Conservation (phyloP, 2,888 invertebrate species). For the Eupeodes luniger region DNA sequence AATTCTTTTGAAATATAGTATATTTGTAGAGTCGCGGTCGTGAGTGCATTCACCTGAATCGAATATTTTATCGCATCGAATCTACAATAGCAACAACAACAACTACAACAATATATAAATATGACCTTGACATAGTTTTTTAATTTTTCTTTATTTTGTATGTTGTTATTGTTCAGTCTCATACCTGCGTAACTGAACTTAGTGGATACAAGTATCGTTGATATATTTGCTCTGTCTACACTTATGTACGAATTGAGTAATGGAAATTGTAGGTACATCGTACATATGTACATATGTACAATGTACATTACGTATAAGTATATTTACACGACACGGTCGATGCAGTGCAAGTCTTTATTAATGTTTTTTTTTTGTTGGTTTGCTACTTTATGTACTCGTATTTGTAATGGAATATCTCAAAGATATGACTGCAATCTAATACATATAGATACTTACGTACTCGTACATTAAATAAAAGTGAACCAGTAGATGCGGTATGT, state of each 20-base stretch:
- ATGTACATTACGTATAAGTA: no score
- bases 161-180: neutral
- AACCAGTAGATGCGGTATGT: neutral
- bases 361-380: neutral
- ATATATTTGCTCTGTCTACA: conserved; percentile 20
- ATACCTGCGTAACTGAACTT: conserved; percentile 61
- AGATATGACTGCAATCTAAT: conserved; percentile 52
- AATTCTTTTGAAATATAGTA: conserved; percentile 53
- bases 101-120: conserved; percentile 32
- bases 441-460: neutral
- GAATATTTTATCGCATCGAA: conserved; percentile 41
- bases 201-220: conserved; percentile 34
- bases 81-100: conserved; percentile 28
- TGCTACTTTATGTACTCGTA: neutral
- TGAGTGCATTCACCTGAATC: conserved; percentile 71
- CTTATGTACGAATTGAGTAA: conserved; percentile 20
- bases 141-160: no score
- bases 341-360: neutral
- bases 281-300: no score
- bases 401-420: conserved; percentile 48
- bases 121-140: conserved; percentile 66
- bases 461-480: neutral
- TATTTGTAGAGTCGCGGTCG: conserved; percentile 13
- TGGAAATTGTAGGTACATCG: neutral
- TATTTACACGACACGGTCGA: neutral